phyloP scores from a whole-genome alignment of 2,797 vertebrate species.

The Pogonophryne albipinna region DNA sequence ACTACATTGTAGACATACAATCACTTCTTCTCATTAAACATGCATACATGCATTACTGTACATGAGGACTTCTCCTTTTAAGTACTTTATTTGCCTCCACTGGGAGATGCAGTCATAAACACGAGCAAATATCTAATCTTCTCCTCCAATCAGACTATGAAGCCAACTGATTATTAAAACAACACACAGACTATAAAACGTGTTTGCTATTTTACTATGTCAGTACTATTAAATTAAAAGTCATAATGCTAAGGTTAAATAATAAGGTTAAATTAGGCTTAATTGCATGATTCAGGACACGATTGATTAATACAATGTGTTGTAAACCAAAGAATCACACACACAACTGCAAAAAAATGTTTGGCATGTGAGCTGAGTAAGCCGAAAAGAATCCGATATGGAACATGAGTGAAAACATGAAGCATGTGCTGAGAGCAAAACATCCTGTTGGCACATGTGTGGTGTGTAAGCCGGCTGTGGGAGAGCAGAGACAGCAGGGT shows the following conservation, averaged over 20 bases:
- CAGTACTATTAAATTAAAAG: neutral
- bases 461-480: conserved; percentile 44
- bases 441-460: conserved; percentile 70
- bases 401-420: conserved; percentile 63
- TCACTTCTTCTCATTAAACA: neutral
- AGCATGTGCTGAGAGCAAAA: conserved; percentile 62
- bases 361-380: conserved; percentile 22
- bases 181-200: neutral
- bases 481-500: conserved; percentile 34
- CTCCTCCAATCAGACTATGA: neutral
- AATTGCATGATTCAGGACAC: neutral
- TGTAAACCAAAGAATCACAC: conserved; percentile 7
- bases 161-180: neutral
- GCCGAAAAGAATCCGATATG: conserved; percentile 40
- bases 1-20: neutral
- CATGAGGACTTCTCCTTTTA: neutral
- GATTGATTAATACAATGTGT: neutral
- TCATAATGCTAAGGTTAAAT: neutral
- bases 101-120: neutral
- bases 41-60: neutral
- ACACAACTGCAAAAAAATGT: conserved; percentile 10
- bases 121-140: neutral
- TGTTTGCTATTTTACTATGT: neutral
- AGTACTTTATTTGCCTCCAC: neutral
- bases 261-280: conserved; percentile 2